A percentile compares a stretch with the other conserved stretches of the same genome.
These are phyloP conservation scores for Ovis aries DNA, from an alignment of 2,113 vertebrate species.

Conservation along the genomic window ARS-UI_Ramb_v3.0 NC_056073.1:15638001-15638500, in stretches of 20 bases:
- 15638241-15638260: not conserved
- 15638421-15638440: not conserved
- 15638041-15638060: not conserved
- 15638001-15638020: constrained; percentile 15
- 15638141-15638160: not conserved
- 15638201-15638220: not conserved
- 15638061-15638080: constrained; percentile 11
- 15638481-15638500: constrained; percentile 41
- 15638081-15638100: constrained; percentile 20
- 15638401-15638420: not conserved
- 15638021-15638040: not conserved
- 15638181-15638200: not conserved
- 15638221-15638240: not conserved
- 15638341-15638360: constrained; percentile 27
- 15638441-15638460: constrained; percentile 30
- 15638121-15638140: not conserved
- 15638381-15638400: not conserved
- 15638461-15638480: constrained; percentile 62
- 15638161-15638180: not conserved
- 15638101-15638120: constrained; percentile 26
- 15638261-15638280: not conserved
- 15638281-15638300: not conserved
- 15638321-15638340: not conserved
- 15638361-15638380: constrained; percentile 47
- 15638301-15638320: not conserved